Conservation (phyloP, 2,797 vertebrate genomes). For the Mus minutoides region DNA sequence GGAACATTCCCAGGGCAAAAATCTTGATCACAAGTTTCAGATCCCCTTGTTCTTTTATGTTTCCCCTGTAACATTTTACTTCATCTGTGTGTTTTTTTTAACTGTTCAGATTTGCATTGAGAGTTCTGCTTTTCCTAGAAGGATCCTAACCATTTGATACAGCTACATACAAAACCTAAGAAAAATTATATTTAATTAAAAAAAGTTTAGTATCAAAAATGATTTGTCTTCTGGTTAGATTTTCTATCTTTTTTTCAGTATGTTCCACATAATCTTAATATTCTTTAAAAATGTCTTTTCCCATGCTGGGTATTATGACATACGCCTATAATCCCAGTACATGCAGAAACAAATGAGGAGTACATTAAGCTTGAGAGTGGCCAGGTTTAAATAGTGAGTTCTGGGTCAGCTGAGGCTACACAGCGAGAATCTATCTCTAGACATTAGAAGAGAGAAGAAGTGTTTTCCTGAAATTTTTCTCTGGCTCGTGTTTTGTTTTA, state of each 20-base stretch:
- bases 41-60: background rate
- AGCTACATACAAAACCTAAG: background rate
- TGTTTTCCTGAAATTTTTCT: slow-evolving; percentile 28
- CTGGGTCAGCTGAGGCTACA: background rate
- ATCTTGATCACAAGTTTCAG: slow-evolving; percentile 1
- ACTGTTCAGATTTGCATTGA: background rate
- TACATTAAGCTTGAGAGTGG: background rate
- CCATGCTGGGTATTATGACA: background rate
- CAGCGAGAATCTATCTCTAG: background rate
- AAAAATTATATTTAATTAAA: background rate
- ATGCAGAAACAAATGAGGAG: background rate
- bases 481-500: background rate
- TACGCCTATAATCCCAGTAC: background rate
- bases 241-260: background rate
- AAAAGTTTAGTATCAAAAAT: background rate
- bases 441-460: background rate
- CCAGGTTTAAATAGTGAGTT: background rate
- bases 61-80: background rate
- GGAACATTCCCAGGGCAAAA: background rate
- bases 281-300: background rate
- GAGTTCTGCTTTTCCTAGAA: slow-evolving; percentile 3
- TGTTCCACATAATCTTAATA: background rate
- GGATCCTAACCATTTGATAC: background rate
- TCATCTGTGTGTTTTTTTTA: background rate
- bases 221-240: slow-evolving; percentile 8